These are phyloP conservation scores for Podabrus alpinus DNA, from an alignment of 2,888 invertebrate species.

Conservation along the genomic window DNA sequence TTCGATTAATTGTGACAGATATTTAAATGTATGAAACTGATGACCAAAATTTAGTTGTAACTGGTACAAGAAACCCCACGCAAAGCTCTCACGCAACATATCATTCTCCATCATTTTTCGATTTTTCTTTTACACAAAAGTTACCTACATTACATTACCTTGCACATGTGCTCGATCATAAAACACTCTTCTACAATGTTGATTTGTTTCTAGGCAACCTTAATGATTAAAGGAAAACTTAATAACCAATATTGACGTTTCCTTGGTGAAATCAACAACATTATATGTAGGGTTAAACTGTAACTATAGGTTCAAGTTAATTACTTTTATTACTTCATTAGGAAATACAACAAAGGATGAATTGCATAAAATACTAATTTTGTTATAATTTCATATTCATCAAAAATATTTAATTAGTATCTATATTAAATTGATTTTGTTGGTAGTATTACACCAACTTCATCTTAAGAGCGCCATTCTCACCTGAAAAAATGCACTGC, in stretches of 20 bases:
- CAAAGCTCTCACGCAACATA: conserved; percentile 26
- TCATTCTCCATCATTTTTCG: conserved; percentile 24
- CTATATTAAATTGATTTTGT: no score
- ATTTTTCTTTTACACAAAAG: conserved; percentile 26
- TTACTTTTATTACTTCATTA: not conserved
- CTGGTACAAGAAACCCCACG: conserved; percentile 24
- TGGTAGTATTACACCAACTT: not conserved
- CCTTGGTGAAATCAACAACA: not conserved
- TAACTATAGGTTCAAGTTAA: not conserved
- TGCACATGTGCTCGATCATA: conserved; percentile 21
- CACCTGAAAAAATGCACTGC: no score
- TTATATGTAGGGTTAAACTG: not conserved
- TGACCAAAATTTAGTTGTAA: conserved; percentile 6
- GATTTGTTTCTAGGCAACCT: conserved; percentile 24
- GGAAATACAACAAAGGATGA: not conserved
- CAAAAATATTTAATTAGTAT: not conserved
- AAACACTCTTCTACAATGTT: conserved; percentile 19
- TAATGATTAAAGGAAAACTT: not conserved
- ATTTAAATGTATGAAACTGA: not conserved
- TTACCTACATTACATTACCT: conserved; percentile 27
- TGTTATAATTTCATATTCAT: not conserved
- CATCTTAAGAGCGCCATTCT: not conserved
- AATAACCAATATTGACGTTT: not conserved
- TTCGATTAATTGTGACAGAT: not conserved
- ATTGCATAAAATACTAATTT: not conserved